A percentile compares a stretch with the other conserved stretches of the same genome.
These are phyloP conservation scores for Polypterus senegalus DNA, from an alignment of 2,113 vertebrate genomes.

Conservation along the genomic window DNA sequence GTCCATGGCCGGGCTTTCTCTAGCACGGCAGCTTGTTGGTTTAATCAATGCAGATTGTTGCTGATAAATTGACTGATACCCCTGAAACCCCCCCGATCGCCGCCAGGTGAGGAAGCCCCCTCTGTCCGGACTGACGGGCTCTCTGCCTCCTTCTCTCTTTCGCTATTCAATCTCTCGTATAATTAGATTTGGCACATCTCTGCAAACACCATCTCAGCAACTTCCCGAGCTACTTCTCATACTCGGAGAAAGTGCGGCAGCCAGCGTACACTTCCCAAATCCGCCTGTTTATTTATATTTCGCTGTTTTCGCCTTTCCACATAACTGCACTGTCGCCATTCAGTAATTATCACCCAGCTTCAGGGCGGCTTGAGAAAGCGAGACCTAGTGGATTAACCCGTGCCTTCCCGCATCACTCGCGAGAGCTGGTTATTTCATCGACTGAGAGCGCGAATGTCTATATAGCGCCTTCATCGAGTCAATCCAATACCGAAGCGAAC, in stretches of 20 bases:
- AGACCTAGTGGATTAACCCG: too few species aligned
- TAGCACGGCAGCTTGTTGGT: slow-evolving; percentile 56
- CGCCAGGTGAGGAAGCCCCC: slow-evolving; percentile 33
- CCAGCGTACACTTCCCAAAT: slow-evolving; percentile 23
- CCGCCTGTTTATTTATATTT: slow-evolving; percentile 14
- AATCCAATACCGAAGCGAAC: too few species aligned
- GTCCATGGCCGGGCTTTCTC: slow-evolving; percentile 55
- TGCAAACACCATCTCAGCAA: slow-evolving; percentile 33
- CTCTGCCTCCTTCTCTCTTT: slow-evolving; percentile 13
- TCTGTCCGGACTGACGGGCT: slow-evolving; percentile 10
- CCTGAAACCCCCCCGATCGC: slow-evolving; percentile 18
- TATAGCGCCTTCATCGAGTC: too few species aligned
- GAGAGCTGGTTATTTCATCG: too few species aligned
- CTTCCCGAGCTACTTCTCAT: too few species aligned
- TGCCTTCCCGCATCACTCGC: too few species aligned
- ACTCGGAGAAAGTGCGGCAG: too few species aligned
- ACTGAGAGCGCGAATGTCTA: too few species aligned
- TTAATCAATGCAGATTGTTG: slow-evolving; percentile 53
- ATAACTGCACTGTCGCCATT: too few species aligned
- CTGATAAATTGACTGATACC: slow-evolving; percentile 37
- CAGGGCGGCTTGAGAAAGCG: too few species aligned
- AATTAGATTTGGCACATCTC: slow-evolving; percentile 38
- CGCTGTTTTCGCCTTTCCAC: too few species aligned
- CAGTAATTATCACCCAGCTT: too few species aligned
- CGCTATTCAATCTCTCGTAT: slow-evolving; percentile 16